These are phyloP conservation scores for Melierax canorus DNA, from an alignment of 2,113 vertebrate genomes.

Conservation along the genomic window DNA sequence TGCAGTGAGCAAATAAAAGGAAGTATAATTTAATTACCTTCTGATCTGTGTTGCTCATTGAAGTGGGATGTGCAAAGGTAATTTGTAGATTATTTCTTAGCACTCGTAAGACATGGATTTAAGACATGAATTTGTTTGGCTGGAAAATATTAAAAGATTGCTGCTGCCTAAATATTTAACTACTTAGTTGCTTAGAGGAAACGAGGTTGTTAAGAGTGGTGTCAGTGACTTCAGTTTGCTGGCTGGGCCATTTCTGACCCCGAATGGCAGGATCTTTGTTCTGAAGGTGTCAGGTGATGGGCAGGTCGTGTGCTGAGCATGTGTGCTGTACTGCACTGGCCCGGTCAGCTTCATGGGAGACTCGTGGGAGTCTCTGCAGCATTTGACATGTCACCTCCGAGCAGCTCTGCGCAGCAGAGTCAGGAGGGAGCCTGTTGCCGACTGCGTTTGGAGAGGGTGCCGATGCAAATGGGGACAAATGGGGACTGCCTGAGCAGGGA, in stretches of 20 bases:
- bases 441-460: accelerated
- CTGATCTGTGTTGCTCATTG: not conserved
- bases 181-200: not conserved
- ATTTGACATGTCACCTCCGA: accelerated
- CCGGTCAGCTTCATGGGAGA: not conserved
- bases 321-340: no score
- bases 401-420: not conserved
- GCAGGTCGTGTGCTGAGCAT: accelerated
- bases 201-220: not conserved
- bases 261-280: not conserved
- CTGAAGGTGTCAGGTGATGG: not conserved
- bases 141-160: not conserved
- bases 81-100: not conserved
- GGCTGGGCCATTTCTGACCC: not conserved
- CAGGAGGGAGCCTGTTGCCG: not conserved
- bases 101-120: not conserved
- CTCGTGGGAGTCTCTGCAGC: not conserved
- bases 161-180: not conserved
- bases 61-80: not conserved
- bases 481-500: accelerated
- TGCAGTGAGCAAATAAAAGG: not conserved
- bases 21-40: constrained; percentile 6
- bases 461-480: accelerated
- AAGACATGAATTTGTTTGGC: not conserved
- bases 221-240: not conserved